Conservation (phyloP, 2,888 invertebrate species). For the Nomada flava region DNA sequence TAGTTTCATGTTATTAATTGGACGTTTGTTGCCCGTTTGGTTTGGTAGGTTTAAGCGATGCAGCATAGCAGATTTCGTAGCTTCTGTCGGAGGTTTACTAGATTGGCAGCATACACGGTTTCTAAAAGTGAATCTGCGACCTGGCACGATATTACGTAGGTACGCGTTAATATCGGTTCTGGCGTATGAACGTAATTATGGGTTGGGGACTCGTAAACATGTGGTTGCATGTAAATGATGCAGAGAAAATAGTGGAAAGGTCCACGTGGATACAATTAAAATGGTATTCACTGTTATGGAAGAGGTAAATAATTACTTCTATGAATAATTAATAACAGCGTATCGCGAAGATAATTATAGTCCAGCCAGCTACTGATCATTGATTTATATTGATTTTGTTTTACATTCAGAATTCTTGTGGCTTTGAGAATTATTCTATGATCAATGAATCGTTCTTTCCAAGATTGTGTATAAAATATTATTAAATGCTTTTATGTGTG, state of each 20-base stretch:
- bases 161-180: slow-evolving; percentile 35
- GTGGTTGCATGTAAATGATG: slow-evolving; percentile 33
- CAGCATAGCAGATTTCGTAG: not conserved
- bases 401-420: not conserved
- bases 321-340: not conserved
- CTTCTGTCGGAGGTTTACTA: slow-evolving; percentile 9
- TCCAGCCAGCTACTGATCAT: not conserved
- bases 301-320: not conserved
- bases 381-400: not conserved
- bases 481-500: too few species aligned
- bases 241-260: slow-evolving; percentile 11
- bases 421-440: not conserved
- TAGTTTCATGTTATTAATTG: not conserved
- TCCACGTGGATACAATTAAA: not conserved
- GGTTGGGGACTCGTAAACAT: slow-evolving; percentile 20
- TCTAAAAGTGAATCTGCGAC: slow-evolving; percentile 51
- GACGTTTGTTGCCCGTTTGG: not conserved
- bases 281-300: not conserved
- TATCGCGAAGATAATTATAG: not conserved
- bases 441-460: too few species aligned
- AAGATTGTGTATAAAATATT: too few species aligned
- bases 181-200: slow-evolving; percentile 34
- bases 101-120: slow-evolving; percentile 16
- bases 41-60: slow-evolving; percentile 1
- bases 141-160: slow-evolving; percentile 34